Conservation (phyloP, 2,113 vertebrate genomes). For the Trachemys scripta region DNA sequence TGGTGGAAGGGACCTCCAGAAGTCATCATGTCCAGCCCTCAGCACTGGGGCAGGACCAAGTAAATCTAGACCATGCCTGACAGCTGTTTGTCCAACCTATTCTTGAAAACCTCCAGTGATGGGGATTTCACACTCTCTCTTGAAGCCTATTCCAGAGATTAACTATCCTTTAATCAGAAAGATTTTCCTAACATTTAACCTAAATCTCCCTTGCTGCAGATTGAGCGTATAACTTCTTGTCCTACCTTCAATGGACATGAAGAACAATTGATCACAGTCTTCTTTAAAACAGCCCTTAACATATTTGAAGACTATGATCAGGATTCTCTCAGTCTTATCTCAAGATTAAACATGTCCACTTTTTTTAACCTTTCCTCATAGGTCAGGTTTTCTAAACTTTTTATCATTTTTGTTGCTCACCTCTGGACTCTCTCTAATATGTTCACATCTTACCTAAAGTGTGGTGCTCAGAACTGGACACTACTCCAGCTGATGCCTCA, state of each 20-base stretch:
- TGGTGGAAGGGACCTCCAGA: background rate
- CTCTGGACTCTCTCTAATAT: background rate
- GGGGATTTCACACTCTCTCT: background rate
- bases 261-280: background rate
- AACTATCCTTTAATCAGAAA: background rate
- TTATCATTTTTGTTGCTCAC: background rate
- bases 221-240: background rate
- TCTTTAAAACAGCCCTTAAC: too few species aligned
- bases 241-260: background rate
- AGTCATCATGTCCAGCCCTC: background rate
- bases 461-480: background rate
- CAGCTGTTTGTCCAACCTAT: background rate
- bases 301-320: too few species aligned
- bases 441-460: background rate
- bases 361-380: background rate
- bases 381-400: background rate
- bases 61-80: too few species aligned
- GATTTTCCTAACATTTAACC: background rate
- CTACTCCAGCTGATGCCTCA: background rate
- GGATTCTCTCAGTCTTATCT: background rate
- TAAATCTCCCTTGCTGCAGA: background rate
- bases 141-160: background rate
- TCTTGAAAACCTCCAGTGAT: background rate
- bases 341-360: background rate
- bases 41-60: background rate